phyloP scores from a whole-genome alignment of 2,888 invertebrate genomes.

The Itoplectis maculator region DNA sequence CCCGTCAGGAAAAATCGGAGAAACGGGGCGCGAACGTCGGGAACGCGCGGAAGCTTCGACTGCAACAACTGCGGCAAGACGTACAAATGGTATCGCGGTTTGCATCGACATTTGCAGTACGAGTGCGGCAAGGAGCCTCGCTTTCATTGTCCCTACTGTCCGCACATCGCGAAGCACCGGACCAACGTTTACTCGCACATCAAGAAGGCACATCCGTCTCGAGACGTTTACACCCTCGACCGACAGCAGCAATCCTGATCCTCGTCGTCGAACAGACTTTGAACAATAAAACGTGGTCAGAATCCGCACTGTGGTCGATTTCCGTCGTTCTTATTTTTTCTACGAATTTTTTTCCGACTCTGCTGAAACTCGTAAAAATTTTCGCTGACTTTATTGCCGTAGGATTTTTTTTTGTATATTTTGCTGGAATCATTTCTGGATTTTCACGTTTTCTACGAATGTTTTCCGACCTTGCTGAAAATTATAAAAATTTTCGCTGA shows the following conservation, averaged over 20 bases:
- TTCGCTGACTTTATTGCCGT: not conserved
- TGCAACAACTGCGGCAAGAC: slow-evolving; percentile 72
- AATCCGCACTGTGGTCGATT: not conserved
- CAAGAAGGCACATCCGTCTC: slow-evolving; percentile 72
- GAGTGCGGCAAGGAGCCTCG: slow-evolving; percentile 76
- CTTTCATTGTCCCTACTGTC: slow-evolving; percentile 71
- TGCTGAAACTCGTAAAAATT: not conserved
- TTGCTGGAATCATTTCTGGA: not conserved
- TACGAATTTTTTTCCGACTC: not conserved
- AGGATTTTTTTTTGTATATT: not conserved
- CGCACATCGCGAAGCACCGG: slow-evolving; percentile 73
- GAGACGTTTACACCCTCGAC: slow-evolving; percentile 74
- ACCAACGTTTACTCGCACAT: slow-evolving; percentile 78
- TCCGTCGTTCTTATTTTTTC: slow-evolving; percentile 2
- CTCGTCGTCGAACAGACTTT: not conserved
- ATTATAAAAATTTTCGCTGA: too few species aligned
- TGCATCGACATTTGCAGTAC: slow-evolving; percentile 72
- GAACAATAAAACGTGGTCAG: not conserved
- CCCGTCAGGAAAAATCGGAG: not conserved
- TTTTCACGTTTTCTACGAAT: too few species aligned
- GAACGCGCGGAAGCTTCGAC: slow-evolving; percentile 67
- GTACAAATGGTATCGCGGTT: slow-evolving; percentile 46
- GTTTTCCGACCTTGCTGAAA: too few species aligned
- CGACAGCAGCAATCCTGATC: slow-evolving; percentile 77
- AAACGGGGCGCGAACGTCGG: not conserved